Conservation (phyloP, 2,888 invertebrate species). For the Drosophila phalerata region DNA sequence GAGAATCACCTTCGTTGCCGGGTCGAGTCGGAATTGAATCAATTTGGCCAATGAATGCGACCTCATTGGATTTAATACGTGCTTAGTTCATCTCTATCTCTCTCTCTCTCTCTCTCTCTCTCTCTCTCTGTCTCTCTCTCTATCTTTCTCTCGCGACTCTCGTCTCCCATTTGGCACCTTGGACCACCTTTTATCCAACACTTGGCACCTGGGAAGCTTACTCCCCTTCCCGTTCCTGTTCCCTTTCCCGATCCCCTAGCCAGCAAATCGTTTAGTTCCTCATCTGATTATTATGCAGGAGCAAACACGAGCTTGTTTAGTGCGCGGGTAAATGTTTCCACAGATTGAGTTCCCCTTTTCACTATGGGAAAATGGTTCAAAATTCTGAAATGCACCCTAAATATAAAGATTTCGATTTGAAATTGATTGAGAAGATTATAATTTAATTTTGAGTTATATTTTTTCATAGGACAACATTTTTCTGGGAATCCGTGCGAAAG, state of each 20-base stretch:
- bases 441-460: neutral
- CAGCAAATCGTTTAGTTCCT: constrained; percentile 51
- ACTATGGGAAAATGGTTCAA: neutral
- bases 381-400: neutral
- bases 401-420: neutral
- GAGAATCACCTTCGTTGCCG: constrained; percentile 17
- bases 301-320: constrained; percentile 49
- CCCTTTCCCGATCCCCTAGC: neutral
- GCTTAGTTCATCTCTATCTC: constrained; percentile 35
- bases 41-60: constrained; percentile 75
- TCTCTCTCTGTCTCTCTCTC: neutral
- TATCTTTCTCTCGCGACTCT: neutral
- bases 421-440: neutral
- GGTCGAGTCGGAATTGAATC: constrained; percentile 59
- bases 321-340: constrained; percentile 23
- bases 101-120: too few species aligned
- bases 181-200: constrained; percentile 9
- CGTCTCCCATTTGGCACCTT: constrained; percentile 7
- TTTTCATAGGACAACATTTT: neutral
- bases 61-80: constrained; percentile 77
- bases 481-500: too few species aligned
- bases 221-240: neutral
- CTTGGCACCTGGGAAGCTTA: constrained; percentile 28
- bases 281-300: constrained; percentile 72
- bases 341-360: neutral